A percentile compares a stretch with the other conserved stretches of the same genome.
Evolutionary conservation across 1,140 invertebrate genomes (phyloP).

Genomic region (Drosophila nigromelanica): DNA sequence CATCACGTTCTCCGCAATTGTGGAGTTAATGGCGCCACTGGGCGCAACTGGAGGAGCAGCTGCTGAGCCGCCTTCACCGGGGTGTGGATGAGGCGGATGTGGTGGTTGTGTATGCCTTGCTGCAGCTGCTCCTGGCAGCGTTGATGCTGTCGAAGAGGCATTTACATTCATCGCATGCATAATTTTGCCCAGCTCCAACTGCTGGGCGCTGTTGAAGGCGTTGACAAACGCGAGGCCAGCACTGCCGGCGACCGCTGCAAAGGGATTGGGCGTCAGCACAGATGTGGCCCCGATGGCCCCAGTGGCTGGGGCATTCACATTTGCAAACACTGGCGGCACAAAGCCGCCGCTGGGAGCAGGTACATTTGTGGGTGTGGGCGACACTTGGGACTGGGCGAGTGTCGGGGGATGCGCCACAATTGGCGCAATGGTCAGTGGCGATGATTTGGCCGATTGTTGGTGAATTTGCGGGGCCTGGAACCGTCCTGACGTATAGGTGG

Average conservation of each 20-base stretch:
- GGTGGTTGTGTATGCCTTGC: slow-evolving; percentile 13
- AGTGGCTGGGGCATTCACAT: slow-evolving; percentile 33
- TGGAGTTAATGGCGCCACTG: slow-evolving; percentile 68
- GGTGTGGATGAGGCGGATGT: slow-evolving; percentile 19
- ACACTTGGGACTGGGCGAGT: slow-evolving; percentile 50
- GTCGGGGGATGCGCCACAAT: slow-evolving; percentile 23
- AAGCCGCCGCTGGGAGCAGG: slow-evolving; percentile 78
- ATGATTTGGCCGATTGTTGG: slow-evolving; percentile 43
- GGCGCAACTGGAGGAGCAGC: slow-evolving; percentile 30
- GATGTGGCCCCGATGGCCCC: slow-evolving; percentile 45
- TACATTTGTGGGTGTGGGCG: slow-evolving; percentile 73
- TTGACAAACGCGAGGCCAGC: slow-evolving; percentile 63
- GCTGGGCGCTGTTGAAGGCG: slow-evolving; percentile 63
- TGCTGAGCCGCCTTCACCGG: slow-evolving; percentile 36
- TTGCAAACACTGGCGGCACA: slow-evolving; percentile 69
- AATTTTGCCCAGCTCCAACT: slow-evolving; percentile 71
- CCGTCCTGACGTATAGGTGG: slow-evolving; percentile 61
- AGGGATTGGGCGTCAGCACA: slow-evolving; percentile 76
- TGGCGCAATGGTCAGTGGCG: slow-evolving; percentile 65
- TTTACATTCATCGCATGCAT: slow-evolving; percentile 66
- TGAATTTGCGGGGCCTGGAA: slow-evolving; percentile 73
- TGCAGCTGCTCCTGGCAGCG: slow-evolving; percentile 10
- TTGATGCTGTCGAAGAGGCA: slow-evolving; percentile 8
- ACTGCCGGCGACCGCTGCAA: slow-evolving; percentile 52
- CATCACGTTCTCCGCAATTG: slow-evolving; percentile 75